phyloP scores from a whole-genome alignment of 2,113 vertebrate genomes.

The Epinephelus cyanopodus region DNA sequence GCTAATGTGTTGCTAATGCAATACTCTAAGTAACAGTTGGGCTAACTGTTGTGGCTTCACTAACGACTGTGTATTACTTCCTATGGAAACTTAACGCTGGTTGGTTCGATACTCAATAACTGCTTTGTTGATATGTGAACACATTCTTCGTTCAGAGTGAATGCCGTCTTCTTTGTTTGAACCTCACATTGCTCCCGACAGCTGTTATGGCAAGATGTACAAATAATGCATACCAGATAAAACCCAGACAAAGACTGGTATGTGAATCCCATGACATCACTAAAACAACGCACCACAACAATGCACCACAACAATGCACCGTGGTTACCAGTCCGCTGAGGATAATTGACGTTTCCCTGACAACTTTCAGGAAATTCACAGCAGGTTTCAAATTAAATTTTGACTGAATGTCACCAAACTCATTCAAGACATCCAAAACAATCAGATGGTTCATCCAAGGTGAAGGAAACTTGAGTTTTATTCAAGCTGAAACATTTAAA shows the following conservation, averaged over 20 bases:
- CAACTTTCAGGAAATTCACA: background rate
- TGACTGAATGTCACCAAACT: background rate
- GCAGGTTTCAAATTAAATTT: background rate
- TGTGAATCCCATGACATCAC: background rate
- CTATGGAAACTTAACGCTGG: too few species aligned
- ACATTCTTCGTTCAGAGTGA: background rate
- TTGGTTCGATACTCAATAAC: too few species aligned
- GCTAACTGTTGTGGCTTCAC: too few species aligned
- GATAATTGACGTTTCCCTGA: background rate
- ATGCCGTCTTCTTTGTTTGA: background rate
- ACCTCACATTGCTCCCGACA: background rate
- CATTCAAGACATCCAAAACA: background rate
- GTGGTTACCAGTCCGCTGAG: background rate
- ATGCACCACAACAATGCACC: background rate
- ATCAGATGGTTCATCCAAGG: background rate
- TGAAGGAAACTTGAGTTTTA: too few species aligned
- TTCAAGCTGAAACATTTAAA: too few species aligned
- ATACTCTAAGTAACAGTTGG: too few species aligned
- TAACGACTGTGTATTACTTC: too few species aligned
- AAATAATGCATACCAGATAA: conserved; percentile 2
- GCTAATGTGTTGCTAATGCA: too few species aligned
- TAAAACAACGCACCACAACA: background rate
- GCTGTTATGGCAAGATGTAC: background rate
- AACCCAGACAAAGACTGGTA: background rate
- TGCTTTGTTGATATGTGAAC: too few species aligned